Evolutionary conservation across 2,113 vertebrate genomes (phyloP).

Genomic region (Dromiciops gliroides): DNA sequence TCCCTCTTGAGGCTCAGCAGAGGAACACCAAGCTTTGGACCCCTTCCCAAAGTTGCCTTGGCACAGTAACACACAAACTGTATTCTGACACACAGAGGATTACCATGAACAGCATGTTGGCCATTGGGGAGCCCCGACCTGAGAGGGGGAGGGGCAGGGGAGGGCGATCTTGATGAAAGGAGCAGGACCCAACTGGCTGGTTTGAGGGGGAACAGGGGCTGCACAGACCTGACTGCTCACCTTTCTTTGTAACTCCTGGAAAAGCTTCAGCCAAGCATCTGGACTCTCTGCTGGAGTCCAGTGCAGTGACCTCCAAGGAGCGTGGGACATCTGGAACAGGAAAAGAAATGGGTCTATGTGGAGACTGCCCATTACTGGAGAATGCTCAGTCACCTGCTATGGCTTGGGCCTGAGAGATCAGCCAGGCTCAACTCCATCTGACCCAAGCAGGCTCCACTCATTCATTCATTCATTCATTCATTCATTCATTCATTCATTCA

Average conservation of each 20-base stretch:
- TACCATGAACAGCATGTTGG: background rate
- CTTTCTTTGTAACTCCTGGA: conserved; percentile 31
- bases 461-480: background rate
- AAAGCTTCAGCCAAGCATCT: background rate
- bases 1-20: background rate
- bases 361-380: background rate
- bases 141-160: background rate
- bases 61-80: background rate
- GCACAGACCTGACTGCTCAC: background rate
- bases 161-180: too few species aligned
- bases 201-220: background rate
- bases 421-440: background rate
- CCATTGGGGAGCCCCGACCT: background rate
- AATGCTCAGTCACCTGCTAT: background rate
- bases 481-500: background rate
- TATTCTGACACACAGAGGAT: background rate
- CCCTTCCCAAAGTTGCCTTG: too few species aligned
- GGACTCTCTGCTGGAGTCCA: background rate
- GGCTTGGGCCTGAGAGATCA: background rate
- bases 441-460: too few species aligned
- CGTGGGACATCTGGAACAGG: conserved; percentile 33
- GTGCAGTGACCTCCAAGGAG: background rate
- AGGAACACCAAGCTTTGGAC: too few species aligned
- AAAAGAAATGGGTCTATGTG: background rate
- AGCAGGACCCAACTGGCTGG: background rate